A percentile compares a stretch with the other conserved stretches of the same genome.
phyloP scores from a whole-genome alignment of 1,140 invertebrate genomes.

The Drosophila virilis region DNA sequence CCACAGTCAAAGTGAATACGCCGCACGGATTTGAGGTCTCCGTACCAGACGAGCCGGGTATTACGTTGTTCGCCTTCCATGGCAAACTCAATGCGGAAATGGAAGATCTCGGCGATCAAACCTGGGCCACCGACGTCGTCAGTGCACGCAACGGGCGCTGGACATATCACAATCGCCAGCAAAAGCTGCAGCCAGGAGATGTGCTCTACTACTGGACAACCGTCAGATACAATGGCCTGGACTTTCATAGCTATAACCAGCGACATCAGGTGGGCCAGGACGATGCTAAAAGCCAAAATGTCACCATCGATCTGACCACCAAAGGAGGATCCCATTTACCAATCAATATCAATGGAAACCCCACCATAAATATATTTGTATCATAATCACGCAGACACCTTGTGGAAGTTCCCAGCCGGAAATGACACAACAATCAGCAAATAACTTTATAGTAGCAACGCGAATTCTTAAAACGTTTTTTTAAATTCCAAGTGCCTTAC shows the following conservation, averaged over 20 bases:
- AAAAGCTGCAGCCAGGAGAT: conserved; percentile 87
- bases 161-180: conserved; percentile 87
- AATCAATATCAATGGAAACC: conserved; percentile 46
- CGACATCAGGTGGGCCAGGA: conserved; percentile 19
- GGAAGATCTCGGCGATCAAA: conserved; percentile 88
- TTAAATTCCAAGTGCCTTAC: not conserved
- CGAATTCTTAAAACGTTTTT: not conserved
- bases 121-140: conserved; percentile 88
- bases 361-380: conserved; percentile 56
- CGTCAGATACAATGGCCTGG: conserved; percentile 87
- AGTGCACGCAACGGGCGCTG: conserved; percentile 87
- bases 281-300: not conserved
- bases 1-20: conserved; percentile 85
- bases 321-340: conserved; percentile 12
- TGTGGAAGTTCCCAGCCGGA: not conserved
- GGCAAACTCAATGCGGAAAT: conserved; percentile 90
- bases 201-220: conserved; percentile 91
- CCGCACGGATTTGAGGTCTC: conserved; percentile 86
- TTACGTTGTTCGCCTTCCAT: conserved; percentile 89
- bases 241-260: conserved; percentile 84
- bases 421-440: not conserved
- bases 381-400: not conserved
- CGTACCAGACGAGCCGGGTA: conserved; percentile 87
- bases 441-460: conserved; percentile 2
- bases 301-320: conserved; percentile 16